A percentile compares a stretch with the other conserved stretches of the same genome.
These are phyloP conservation scores for Gymnogyps californianus DNA, from an alignment of 2,113 vertebrate genomes.

Conservation along the genomic window DNA sequence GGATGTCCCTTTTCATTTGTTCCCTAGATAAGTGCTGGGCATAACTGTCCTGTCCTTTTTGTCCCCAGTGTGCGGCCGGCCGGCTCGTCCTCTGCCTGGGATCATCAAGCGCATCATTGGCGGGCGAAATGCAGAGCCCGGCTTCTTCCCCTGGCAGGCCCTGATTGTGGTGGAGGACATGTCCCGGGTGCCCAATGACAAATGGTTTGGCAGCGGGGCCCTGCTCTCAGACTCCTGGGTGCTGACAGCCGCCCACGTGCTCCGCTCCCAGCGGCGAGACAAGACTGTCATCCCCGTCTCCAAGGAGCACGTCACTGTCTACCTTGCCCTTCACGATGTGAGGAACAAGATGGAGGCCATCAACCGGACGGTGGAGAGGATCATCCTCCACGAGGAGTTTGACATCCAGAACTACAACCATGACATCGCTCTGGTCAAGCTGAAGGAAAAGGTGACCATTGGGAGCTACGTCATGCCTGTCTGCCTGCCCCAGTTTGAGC, in stretches of 20 bases:
- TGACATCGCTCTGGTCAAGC: constrained; percentile 89
- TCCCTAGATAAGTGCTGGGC: background rate
- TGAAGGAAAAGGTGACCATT: constrained; percentile 79
- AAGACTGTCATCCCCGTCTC: constrained; percentile 83
- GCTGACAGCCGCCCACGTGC: constrained; percentile 89
- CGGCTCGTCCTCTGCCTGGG: constrained; percentile 74
- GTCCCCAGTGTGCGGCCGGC: constrained; percentile 79
- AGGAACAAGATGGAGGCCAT: constrained; percentile 76
- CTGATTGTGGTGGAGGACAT: constrained; percentile 90
- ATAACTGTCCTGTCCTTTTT: background rate
- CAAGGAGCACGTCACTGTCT: constrained; percentile 84
- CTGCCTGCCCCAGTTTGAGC: constrained; percentile 76
- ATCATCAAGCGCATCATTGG: constrained; percentile 91
- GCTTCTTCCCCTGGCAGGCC: constrained; percentile 94
- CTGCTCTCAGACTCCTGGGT: constrained; percentile 90
- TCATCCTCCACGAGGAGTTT: constrained; percentile 89
- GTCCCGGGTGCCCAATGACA: constrained; percentile 86
- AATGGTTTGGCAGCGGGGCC: constrained; percentile 95
- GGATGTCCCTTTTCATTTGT: background rate
- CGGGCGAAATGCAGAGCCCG: constrained; percentile 79
- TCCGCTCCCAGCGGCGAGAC: constrained; percentile 88
- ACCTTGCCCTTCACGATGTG: constrained; percentile 82
- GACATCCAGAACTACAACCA: constrained; percentile 92
- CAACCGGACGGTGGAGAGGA: constrained; percentile 76
- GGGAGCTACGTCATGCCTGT: constrained; percentile 78